These are phyloP conservation scores for Drosophila subpulchrella DNA, from an alignment of 1,140 invertebrate genomes.

Conservation along the genomic window DNA sequence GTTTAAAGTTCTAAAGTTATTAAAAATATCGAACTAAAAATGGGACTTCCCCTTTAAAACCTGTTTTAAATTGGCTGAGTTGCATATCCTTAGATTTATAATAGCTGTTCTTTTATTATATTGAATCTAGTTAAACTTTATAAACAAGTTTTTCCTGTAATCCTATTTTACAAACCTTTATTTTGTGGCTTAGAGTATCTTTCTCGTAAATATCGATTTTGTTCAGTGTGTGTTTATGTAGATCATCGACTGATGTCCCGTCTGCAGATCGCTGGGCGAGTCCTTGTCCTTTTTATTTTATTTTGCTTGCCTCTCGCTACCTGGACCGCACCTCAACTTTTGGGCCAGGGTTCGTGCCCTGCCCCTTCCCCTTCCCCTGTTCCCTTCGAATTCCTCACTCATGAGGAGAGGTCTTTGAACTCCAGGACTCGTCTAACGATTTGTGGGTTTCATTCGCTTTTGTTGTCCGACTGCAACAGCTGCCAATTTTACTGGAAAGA, in stretches of 20 bases:
- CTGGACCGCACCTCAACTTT: conserved; percentile 42
- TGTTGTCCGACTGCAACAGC: conserved; percentile 62
- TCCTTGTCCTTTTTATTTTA: conserved; percentile 41
- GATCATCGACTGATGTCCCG: conserved; percentile 72
- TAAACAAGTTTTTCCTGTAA: too few species aligned
- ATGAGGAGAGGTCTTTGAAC: conserved; percentile 70
- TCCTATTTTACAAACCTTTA: too few species aligned
- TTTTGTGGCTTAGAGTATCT: background rate
- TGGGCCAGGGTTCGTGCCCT: conserved; percentile 51
- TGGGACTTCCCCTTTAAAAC: too few species aligned
- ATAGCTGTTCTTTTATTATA: too few species aligned
- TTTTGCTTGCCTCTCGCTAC: conserved; percentile 21
- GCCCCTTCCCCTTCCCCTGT: conserved; percentile 22
- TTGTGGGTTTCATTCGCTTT: conserved; percentile 61
- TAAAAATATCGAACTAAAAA: background rate
- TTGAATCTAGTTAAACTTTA: too few species aligned
- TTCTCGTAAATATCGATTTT: background rate
- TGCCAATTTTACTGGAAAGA: conserved; percentile 37
- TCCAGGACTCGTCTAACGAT: conserved; percentile 63
- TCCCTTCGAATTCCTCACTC: conserved; percentile 25
- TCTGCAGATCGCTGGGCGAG: conserved; percentile 60
- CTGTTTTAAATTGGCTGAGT: too few species aligned
- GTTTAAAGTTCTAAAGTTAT: background rate
- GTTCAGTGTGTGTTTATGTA: conserved; percentile 52
- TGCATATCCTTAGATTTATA: too few species aligned